phyloP scores from a whole-genome alignment of 2,113 vertebrate genomes.

The Bucco capensis region DNA sequence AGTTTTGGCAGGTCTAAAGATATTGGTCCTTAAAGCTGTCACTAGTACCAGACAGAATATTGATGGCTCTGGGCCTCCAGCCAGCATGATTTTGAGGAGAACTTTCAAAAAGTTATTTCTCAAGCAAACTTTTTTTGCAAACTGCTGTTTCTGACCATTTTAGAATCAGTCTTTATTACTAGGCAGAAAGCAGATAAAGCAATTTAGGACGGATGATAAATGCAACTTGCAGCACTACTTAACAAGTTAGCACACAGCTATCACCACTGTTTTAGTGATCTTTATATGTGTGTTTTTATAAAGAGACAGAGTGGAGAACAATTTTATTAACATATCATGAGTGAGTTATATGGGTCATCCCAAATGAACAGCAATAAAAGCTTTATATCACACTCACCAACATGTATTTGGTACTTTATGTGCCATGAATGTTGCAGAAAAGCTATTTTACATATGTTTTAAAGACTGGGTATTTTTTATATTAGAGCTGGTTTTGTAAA shows the following conservation, averaged over 20 bases:
- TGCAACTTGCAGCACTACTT: neutral
- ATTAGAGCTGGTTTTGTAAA: constrained; percentile 59
- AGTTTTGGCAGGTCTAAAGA: neutral
- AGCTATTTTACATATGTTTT: constrained; percentile 64
- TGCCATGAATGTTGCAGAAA: constrained; percentile 68
- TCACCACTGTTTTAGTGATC: neutral
- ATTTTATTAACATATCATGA: constrained; percentile 53
- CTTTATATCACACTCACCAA: constrained; percentile 52
- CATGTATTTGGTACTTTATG: constrained; percentile 57
- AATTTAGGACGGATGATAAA: neutral
- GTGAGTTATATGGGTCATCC: constrained; percentile 63
- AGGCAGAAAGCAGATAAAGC: constrained; percentile 2
- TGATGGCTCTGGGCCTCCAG: constrained; percentile 10
- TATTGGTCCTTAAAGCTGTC: constrained; percentile 23
- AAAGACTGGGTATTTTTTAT: constrained; percentile 57
- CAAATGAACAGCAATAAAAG: constrained; percentile 60
- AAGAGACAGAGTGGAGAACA: constrained; percentile 16
- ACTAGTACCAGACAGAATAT: neutral
- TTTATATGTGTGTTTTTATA: constrained; percentile 32
- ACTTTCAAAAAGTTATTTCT: constrained; percentile 11
- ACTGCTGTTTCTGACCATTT: neutral
- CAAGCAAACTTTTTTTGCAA: neutral
- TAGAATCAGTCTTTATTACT: neutral
- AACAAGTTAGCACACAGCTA: constrained; percentile 25
- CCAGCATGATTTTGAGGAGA: neutral